Conservation (phyloP, 2,888 invertebrate species). For the Apotomis betuletana region DNA sequence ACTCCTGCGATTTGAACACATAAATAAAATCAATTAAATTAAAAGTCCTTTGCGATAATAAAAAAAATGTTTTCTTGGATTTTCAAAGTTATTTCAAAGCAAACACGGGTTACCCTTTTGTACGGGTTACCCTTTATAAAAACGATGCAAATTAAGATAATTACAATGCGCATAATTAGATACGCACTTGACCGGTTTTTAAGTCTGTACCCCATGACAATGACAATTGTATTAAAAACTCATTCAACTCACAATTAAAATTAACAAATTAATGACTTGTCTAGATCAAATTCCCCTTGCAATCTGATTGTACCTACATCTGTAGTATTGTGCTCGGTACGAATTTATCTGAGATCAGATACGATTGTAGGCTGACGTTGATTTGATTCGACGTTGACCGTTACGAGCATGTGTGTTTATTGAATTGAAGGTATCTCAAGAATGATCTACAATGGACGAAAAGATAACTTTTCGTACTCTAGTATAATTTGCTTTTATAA, state of each 20-base stretch:
- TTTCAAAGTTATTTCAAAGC: too few species aligned
- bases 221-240: not conserved
- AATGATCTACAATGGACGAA: not conserved
- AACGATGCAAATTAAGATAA: too few species aligned
- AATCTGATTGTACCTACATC: not conserved
- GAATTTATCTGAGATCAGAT: slow-evolving; percentile 29
- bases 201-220: not conserved
- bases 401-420: slow-evolving; percentile 16
- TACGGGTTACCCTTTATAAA: too few species aligned
- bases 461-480: too few species aligned
- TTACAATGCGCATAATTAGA: too few species aligned
- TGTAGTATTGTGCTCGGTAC: not conserved
- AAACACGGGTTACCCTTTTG: too few species aligned
- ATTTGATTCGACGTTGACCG: slow-evolving; percentile 30
- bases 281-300: slow-evolving; percentile 15
- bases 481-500: too few species aligned
- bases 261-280: slow-evolving; percentile 11
- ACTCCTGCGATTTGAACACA: too few species aligned
- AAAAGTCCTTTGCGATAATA: too few species aligned
- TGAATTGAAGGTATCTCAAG: not conserved
- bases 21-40: too few species aligned
- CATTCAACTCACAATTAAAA: slow-evolving; percentile 6
- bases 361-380: slow-evolving; percentile 30
- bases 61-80: too few species aligned
- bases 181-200: not conserved